Percentiles rank a stretch among this genome's conserved stretches.
These are phyloP conservation scores for Drosophila insularis DNA, from an alignment of 1,140 invertebrate species.

Conservation along the genomic window DNA sequence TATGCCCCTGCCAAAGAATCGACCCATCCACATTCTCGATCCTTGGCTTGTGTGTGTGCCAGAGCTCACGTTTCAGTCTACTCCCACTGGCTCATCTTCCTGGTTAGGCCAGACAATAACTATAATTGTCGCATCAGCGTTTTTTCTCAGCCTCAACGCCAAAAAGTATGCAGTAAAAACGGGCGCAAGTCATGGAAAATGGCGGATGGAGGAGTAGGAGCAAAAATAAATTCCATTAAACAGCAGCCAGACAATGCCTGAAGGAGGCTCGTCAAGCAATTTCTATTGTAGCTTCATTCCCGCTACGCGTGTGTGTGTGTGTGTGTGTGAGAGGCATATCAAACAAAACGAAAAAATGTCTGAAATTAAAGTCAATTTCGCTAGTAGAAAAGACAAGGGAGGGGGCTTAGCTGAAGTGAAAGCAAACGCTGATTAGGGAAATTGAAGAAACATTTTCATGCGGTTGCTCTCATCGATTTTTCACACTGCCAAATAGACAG, in stretches of 20 bases:
- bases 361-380: constrained; percentile 13
- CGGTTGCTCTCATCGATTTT: background rate
- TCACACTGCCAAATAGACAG: background rate
- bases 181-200: constrained; percentile 41
- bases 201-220: background rate
- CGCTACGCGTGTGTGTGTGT: constrained; percentile 62
- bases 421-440: background rate
- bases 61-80: constrained; percentile 53
- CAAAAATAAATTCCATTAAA: constrained; percentile 65
- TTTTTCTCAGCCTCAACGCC: constrained; percentile 40
- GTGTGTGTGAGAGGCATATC: constrained; percentile 31
- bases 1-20: background rate
- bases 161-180: constrained; percentile 64
- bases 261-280: constrained; percentile 61
- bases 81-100: constrained; percentile 4
- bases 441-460: background rate
- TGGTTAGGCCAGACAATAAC: constrained; percentile 73
- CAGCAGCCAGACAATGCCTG: constrained; percentile 42
- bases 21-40: background rate
- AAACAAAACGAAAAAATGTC: constrained; percentile 23
- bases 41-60: background rate
- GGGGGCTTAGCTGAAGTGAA: background rate
- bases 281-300: constrained; percentile 52
- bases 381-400: background rate
- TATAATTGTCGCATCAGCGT: constrained; percentile 79